Evolutionary conservation across 2,797 vertebrate genomes (phyloP).

Genomic region (Cossypha polioptera): DNA sequence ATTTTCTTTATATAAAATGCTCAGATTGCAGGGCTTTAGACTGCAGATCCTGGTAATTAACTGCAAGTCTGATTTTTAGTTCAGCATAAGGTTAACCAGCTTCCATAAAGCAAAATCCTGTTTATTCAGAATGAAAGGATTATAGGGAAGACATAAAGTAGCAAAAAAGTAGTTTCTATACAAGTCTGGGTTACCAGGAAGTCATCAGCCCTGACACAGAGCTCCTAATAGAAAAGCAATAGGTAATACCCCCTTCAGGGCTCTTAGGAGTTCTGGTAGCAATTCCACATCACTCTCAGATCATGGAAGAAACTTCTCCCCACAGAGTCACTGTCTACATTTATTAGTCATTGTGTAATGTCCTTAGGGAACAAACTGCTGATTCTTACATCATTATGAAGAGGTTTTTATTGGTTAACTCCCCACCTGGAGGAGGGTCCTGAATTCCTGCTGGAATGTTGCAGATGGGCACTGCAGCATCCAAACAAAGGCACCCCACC

Average conservation of each 20-base stretch:
- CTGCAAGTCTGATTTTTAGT: conserved; percentile 60
- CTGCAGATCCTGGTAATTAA: conserved; percentile 60
- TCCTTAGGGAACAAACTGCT: not conserved
- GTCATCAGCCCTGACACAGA: not conserved
- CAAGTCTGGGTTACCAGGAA: not conserved
- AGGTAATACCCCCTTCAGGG: not conserved
- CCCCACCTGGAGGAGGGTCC: not conserved
- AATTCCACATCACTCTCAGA: not conserved
- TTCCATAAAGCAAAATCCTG: conserved; percentile 53
- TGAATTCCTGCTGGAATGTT: not conserved
- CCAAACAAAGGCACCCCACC: not conserved
- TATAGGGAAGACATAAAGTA: conserved; percentile 22
- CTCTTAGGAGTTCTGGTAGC: not conserved
- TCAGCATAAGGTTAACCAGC: conserved; percentile 54
- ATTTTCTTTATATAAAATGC: conserved; percentile 42
- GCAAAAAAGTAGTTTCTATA: not conserved
- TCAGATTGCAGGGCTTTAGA: conserved; percentile 35
- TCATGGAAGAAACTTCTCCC: not conserved
- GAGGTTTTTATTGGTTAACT: not conserved
- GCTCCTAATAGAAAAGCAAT: not conserved
- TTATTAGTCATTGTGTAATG: not conserved
- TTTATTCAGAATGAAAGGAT: conserved; percentile 52
- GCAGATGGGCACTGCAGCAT: not conserved
- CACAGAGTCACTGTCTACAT: not conserved
- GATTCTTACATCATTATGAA: not conserved